These are phyloP conservation scores for Actinia tenebrosa DNA, from an alignment of 64 coral and sea anemone genomes.

Conservation along the genomic window DNA sequence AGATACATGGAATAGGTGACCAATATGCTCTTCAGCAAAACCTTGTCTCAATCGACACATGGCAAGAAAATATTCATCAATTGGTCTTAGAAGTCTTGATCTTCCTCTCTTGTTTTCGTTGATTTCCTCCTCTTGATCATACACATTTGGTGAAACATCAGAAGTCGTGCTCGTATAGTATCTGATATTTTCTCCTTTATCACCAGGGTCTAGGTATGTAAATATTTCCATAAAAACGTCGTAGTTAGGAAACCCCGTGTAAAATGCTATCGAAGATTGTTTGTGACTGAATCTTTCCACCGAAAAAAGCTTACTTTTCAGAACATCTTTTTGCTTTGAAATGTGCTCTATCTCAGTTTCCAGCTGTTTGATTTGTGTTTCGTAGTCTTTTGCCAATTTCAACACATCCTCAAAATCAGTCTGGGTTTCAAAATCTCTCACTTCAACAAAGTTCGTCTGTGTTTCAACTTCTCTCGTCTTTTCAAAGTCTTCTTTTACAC, in stretches of 20 bases:
- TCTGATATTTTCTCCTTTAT: constrained; percentile 11
- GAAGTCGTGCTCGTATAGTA: background rate
- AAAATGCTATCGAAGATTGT: background rate
- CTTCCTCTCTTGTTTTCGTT: background rate
- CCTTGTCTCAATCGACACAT: background rate
- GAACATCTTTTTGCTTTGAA: background rate
- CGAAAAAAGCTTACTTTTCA: background rate
- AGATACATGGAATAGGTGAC: constrained; percentile 8
- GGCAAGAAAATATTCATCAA: background rate
- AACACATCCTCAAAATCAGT: background rate
- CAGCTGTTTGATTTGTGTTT: background rate
- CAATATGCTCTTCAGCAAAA: constrained; percentile 2
- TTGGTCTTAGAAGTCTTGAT: background rate
- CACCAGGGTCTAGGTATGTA: background rate
- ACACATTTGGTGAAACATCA: background rate
- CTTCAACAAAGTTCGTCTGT: too few species aligned
- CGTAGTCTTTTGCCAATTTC: background rate
- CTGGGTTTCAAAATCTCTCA: background rate
- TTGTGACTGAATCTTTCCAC: background rate
- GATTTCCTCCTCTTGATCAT: background rate
- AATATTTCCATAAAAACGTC: background rate
- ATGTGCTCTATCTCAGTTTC: background rate
- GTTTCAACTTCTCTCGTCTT: too few species aligned
- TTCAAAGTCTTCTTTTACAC: too few species aligned
- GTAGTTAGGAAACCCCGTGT: background rate